Percentiles rank a stretch among this genome's conserved stretches.
Conservation (phyloP, 1,140 invertebrate genomes). For the Apis laboriosa region DNA sequence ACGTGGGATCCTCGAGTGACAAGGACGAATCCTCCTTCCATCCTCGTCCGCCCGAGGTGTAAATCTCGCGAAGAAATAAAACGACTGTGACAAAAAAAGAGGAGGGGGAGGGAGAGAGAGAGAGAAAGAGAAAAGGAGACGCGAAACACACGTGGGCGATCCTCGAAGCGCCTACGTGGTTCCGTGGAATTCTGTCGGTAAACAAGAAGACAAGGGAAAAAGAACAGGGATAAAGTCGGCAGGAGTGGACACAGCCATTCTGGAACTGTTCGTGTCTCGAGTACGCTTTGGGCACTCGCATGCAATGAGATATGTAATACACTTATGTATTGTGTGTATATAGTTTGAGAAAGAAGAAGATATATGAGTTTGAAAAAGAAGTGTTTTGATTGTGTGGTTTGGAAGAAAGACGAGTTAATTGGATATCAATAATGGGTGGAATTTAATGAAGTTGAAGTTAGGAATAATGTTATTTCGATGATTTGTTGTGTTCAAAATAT, state of each 20-base stretch:
- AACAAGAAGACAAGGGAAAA: slow-evolving; percentile 4
- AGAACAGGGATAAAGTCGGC: background rate
- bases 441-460: no score
- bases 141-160: slow-evolving; percentile 44
- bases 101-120: background rate
- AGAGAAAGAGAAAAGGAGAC: slow-evolving; percentile 33
- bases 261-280: slow-evolving; percentile 2
- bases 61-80: slow-evolving; percentile 57
- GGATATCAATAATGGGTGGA: no score
- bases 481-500: no score
- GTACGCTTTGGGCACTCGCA: background rate
- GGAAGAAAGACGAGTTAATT: no score
- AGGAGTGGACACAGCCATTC: background rate
- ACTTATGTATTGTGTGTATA: background rate
- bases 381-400: no score
- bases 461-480: no score
- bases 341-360: background rate
- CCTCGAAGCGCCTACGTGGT: slow-evolving; percentile 63
- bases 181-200: slow-evolving; percentile 46
- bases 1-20: slow-evolving; percentile 53
- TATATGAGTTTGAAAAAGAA: background rate
- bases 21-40: slow-evolving; percentile 60
- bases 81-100: no score
- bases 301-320: no score
- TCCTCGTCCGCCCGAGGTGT: slow-evolving; percentile 61